phyloP scores from a whole-genome alignment of 1,140 invertebrate species.

The Helicoverpa zea region DNA sequence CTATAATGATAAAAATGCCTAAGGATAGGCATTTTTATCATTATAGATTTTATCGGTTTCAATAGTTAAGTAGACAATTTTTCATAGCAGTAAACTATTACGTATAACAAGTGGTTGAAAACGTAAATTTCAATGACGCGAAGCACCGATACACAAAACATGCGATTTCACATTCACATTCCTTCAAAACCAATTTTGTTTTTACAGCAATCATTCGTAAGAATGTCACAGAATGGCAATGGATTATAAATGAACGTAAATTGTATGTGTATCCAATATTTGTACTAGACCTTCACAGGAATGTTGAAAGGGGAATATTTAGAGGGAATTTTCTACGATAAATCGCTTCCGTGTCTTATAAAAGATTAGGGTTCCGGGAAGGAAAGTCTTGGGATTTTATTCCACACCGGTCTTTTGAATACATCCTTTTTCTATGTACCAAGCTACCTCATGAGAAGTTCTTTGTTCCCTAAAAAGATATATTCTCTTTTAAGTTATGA shows the following conservation, averaged over 20 bases:
- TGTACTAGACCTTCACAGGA: constrained; percentile 32
- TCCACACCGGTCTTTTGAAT: constrained; percentile 30
- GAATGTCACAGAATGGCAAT: constrained; percentile 32
- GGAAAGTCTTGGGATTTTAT: constrained; percentile 27
- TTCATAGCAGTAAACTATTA: background rate
- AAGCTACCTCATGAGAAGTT: constrained; percentile 1
- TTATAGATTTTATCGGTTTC: no score
- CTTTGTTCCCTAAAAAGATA: constrained; percentile 2
- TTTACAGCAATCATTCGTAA: constrained; percentile 13
- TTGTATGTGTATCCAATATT: constrained; percentile 24
- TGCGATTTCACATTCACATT: background rate
- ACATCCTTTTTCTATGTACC: constrained; percentile 7
- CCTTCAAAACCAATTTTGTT: constrained; percentile 29
- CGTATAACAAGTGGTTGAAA: constrained; percentile 56
- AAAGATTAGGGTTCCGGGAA: constrained; percentile 46
- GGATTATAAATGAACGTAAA: constrained; percentile 38
- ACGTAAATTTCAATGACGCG: constrained; percentile 56
- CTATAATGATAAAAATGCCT: no score
- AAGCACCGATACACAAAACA: constrained; percentile 13
- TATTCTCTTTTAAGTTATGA: background rate
- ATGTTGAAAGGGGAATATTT: constrained; percentile 46
- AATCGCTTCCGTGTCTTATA: constrained; percentile 52
- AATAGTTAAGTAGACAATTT: no score
- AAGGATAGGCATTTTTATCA: no score
- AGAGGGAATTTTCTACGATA: constrained; percentile 48